Base-by-base conservation (phyloP, 2,797 vertebrate species). In the Mionectes olivaceus region DNA sequence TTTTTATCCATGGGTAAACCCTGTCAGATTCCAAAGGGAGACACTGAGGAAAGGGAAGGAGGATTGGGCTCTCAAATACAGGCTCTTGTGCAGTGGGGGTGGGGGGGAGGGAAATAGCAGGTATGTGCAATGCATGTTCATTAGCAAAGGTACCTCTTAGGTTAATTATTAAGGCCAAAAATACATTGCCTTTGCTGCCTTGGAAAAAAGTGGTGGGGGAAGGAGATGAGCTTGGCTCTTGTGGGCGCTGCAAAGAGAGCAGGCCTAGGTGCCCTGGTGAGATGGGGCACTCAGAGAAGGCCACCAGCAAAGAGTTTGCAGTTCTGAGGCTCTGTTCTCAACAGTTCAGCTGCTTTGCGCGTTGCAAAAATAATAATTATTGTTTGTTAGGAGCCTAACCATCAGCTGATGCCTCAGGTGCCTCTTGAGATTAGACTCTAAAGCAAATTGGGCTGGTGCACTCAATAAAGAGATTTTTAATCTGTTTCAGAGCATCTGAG, bases 331-430 rank as follows among this genome's bases (percentile, higher is more conserved):
- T 96, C 77, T 60, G 23, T 53, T 88, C 39, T 69, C 84, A 82
- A 46, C 81, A 55, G 46, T 71, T 83, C 91, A 83, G 81, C 91
- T 86, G 69, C 39, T 94, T 95, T 95, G 44, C 64, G 83, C 63
- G 5, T 76, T 77, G 71, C 77, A 83, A 41, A 78, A 73, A 77
- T 91, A 94, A 89, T 73, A 90, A 93, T 96, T 90, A 79, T 87
- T 95, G 95, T 94, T 97, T 97, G 87, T 93, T 95, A 94, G 95
- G 77, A 50, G 74, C 69, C 77, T 85, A 56, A 83, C 71, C 46
- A 56, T 94, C 64, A 90, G 84, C 57, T 49, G 63, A 69, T 95
- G 92, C 91, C 93, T 90, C 55, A 65, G 87, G 86, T 92, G 90
- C 85, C 60, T 76, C 82, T 90, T 8, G 46, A 21, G 71, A 93